Conservation (phyloP, 2,888 invertebrate species). For the Erebia aethiops region DNA sequence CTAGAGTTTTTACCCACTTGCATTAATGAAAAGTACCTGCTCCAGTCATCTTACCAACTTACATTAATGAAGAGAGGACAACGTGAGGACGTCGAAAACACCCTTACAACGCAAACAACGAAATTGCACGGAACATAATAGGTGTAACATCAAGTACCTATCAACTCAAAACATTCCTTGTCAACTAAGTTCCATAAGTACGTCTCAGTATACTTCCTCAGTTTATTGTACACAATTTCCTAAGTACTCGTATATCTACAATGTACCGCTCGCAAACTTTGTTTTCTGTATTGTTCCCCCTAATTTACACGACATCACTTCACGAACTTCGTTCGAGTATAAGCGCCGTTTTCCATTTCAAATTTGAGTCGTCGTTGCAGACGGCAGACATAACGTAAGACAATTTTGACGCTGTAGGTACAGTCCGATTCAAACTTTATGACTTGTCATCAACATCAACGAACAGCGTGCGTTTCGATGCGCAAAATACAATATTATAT, state of each 20-base stretch:
- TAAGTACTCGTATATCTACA: conserved; percentile 48
- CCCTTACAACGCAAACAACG: background rate
- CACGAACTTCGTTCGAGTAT: conserved; percentile 38
- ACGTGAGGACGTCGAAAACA: background rate
- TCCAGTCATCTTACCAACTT: too few relatives aligned
- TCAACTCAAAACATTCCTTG: conserved; percentile 30
- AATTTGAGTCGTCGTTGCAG: conserved; percentile 38
- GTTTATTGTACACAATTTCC: conserved; percentile 43
- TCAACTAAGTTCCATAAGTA: conserved; percentile 33
- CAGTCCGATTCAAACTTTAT: too few relatives aligned
- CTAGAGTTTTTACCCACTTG: too few relatives aligned
- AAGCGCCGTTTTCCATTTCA: conserved; percentile 43
- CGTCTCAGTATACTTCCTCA: conserved; percentile 36
- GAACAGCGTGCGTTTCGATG: too few relatives aligned
- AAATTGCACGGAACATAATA: conserved; percentile 1
- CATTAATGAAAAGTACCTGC: too few relatives aligned
- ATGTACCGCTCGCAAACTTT: conserved; percentile 39
- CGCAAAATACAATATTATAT: too few relatives aligned
- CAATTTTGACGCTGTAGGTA: background rate
- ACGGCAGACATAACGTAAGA: conserved; percentile 5
- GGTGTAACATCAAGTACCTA: background rate
- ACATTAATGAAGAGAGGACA: too few relatives aligned
- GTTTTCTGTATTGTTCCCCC: conserved; percentile 48
- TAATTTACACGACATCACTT: conserved; percentile 55
- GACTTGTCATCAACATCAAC: too few relatives aligned